A percentile compares a stretch with the other conserved stretches of the same genome.
These are phyloP conservation scores for Menidia menidia DNA, from an alignment of 2,797 vertebrate genomes.

Conservation along the genomic window DNA sequence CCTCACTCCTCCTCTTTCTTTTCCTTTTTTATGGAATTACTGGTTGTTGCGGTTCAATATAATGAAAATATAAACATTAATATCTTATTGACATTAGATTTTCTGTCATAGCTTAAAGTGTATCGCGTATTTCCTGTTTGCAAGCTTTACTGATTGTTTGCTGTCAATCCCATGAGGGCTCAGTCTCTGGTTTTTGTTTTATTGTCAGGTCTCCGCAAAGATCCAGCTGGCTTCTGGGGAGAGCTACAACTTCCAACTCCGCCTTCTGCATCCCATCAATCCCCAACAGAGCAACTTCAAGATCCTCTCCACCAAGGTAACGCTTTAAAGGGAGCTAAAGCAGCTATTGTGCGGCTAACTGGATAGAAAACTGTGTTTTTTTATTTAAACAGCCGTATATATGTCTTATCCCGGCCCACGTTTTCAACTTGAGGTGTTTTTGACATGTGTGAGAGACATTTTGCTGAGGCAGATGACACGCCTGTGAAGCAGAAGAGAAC, in stretches of 20 bases:
- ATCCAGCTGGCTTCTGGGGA: conserved; percentile 89
- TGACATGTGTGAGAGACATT: conserved; percentile 17
- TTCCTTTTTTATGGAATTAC: conserved; percentile 9
- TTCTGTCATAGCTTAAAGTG: too few relatives aligned
- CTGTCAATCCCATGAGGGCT: neutral
- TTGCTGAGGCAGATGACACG: conserved; percentile 3
- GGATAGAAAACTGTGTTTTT: neutral
- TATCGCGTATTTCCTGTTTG: neutral
- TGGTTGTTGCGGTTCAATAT: neutral
- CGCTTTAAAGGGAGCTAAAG: neutral
- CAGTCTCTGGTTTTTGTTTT: conserved; percentile 4
- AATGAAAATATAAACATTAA: conserved; percentile 2
- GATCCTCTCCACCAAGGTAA: conserved; percentile 95
- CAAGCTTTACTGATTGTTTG: neutral
- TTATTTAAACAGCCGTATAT: neutral
- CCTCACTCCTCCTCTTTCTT: neutral
- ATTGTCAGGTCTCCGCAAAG: conserved; percentile 83
- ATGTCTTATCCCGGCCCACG: conserved; percentile 4
- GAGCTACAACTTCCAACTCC: conserved; percentile 85
- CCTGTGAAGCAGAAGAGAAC: conserved; percentile 30
- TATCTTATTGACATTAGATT: too few relatives aligned
- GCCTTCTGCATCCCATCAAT: conserved; percentile 88
- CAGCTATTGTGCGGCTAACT: neutral
- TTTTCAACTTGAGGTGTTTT: conserved; percentile 9
- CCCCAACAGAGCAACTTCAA: conserved; percentile 92